Evolutionary conservation across 2,797 vertebrate genomes (phyloP).

Genomic region (Myiotriccus ornatus): DNA sequence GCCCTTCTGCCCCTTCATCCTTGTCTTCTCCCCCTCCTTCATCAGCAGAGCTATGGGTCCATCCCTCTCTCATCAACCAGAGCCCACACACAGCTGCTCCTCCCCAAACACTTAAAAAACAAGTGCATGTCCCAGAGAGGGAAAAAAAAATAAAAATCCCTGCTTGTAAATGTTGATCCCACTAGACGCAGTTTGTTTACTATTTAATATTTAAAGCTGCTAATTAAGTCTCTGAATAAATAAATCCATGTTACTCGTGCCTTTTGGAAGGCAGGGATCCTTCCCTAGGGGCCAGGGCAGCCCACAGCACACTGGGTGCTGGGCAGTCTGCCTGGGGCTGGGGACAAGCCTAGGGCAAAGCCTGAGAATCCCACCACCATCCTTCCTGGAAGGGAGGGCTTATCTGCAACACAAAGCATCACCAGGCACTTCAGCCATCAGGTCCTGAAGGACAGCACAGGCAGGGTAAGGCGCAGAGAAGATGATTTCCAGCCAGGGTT

Average conservation of each 20-base stretch:
- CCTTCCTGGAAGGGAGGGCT: not conserved
- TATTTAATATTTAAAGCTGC: conserved; percentile 78
- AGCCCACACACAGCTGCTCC: not conserved
- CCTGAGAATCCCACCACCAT: not conserved
- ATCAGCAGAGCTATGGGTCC: not conserved
- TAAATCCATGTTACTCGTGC: conserved; percentile 42
- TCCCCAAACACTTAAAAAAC: conserved; percentile 19
- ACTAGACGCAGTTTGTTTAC: conserved; percentile 71
- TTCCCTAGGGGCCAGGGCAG: not conserved
- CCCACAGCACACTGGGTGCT: not conserved
- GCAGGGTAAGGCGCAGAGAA: not conserved
- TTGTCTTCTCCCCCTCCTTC: not conserved
- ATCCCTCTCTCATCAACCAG: not conserved
- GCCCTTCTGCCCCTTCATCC: not conserved
- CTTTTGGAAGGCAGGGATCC: conserved; percentile 11
- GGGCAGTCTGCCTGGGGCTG: not conserved
- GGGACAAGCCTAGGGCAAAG: not conserved
- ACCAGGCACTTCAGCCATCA: not conserved
- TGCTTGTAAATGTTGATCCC: conserved; percentile 70
- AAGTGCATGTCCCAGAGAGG: not conserved
- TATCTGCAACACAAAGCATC: rapidly evolving
- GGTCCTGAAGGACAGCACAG: not conserved
- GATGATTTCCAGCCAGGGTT: not conserved
- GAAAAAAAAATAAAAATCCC: not conserved
- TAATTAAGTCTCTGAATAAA: conserved; percentile 76